Percentiles rank a stretch among this genome's conserved stretches.
These are phyloP conservation scores for Pogonognathellus flavescens DNA, from an alignment of 1,140 invertebrate species.

Conservation along the genomic window DNA sequence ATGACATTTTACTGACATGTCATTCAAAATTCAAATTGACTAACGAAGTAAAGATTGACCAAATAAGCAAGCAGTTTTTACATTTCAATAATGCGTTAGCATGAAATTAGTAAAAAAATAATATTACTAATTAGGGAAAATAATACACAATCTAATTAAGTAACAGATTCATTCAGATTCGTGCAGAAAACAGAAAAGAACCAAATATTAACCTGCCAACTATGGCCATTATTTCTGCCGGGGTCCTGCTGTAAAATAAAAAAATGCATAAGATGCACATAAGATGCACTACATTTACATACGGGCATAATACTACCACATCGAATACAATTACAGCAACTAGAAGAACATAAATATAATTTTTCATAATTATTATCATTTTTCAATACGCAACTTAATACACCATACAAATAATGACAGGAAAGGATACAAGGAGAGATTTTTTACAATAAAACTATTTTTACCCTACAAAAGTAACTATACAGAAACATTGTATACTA, in stretches of 20 bases:
- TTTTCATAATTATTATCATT: neutral
- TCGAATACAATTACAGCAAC: neutral
- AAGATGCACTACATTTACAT: neutral
- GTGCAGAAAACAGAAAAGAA: slow-evolving; percentile 52
- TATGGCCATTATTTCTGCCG: slow-evolving; percentile 49
- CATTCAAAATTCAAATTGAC: too few relatives aligned
- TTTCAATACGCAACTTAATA: too few relatives aligned
- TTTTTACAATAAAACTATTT: too few relatives aligned
- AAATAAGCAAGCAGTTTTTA: too few relatives aligned
- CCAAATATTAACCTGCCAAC: slow-evolving; percentile 57
- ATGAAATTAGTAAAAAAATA: too few relatives aligned
- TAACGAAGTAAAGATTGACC: too few relatives aligned
- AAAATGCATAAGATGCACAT: neutral
- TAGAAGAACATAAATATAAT: neutral
- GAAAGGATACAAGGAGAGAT: too few relatives aligned
- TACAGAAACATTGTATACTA: neutral
- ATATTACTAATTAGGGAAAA: too few relatives aligned
- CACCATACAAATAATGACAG: too few relatives aligned
- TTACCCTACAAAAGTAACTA: too few relatives aligned
- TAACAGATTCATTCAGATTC: slow-evolving; percentile 25
- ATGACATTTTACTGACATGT: too few relatives aligned
- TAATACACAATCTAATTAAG: neutral
- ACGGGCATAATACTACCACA: neutral
- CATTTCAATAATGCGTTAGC: too few relatives aligned
- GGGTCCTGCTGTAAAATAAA: slow-evolving; percentile 54